phyloP scores from a whole-genome alignment of 2,113 vertebrate genomes.

The Phodopus roborovskii region DNA sequence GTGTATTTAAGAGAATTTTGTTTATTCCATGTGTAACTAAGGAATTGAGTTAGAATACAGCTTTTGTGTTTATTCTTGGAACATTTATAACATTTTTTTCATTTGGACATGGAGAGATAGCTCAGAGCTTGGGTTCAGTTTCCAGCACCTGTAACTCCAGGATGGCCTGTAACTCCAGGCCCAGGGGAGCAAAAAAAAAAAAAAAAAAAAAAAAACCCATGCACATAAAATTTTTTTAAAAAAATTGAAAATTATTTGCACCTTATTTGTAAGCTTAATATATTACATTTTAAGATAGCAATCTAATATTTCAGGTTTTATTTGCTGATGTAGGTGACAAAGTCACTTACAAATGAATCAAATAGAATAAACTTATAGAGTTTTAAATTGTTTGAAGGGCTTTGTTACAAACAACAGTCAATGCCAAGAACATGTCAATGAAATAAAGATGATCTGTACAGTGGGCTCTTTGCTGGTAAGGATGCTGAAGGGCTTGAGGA shows the following conservation, averaged over 20 bases:
- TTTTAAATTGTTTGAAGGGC: slow-evolving; percentile 11
- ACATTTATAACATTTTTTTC: neutral
- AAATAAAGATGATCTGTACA: neutral
- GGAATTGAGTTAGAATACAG: neutral
- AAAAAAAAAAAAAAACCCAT: neutral
- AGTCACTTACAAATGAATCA: slow-evolving; percentile 21
- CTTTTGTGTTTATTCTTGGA: slow-evolving; percentile 21
- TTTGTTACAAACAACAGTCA: neutral
- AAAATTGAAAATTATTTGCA: neutral
- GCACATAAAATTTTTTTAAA: neutral
- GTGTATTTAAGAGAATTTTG: neutral
- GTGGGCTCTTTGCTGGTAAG: neutral
- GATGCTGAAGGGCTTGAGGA: neutral
- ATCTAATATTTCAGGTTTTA: slow-evolving; percentile 27
- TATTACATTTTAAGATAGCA: slow-evolving; percentile 40
- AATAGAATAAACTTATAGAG: neutral
- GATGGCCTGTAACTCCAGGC: neutral
- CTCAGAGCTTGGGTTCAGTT: neutral
- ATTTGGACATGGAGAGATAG: neutral
- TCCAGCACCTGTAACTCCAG: fast-evolving
- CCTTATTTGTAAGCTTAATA: slow-evolving; percentile 11
- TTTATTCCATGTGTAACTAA: neutral
- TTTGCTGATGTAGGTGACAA: neutral
- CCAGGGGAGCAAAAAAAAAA: neutral
- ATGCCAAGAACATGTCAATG: neutral